Evolutionary conservation across 2,113 vertebrate species (phyloP).

Genomic region (Catagonus wagneri): DNA sequence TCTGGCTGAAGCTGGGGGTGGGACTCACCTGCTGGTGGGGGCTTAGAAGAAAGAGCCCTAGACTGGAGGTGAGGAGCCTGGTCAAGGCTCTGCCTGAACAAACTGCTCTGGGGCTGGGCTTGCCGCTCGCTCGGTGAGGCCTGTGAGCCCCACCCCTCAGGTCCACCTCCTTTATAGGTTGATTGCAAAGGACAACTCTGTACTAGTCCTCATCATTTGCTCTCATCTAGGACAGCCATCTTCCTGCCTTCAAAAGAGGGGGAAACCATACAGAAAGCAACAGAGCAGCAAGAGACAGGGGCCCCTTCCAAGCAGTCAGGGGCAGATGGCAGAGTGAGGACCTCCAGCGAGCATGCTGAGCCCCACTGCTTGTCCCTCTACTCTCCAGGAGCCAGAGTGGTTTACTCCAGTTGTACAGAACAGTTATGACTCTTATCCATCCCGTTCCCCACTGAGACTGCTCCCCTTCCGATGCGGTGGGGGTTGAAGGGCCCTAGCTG

Average conservation of each 20-base stretch:
- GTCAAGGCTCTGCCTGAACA: not conserved
- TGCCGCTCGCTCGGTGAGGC: not conserved
- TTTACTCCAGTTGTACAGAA: not conserved
- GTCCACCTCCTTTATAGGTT: not conserved
- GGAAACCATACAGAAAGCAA: not conserved
- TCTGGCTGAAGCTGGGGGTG: not conserved
- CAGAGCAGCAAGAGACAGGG: not conserved
- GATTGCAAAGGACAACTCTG: not conserved
- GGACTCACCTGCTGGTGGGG: not conserved
- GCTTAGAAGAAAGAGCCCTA: not conserved
- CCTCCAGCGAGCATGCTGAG: not conserved
- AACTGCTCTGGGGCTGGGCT: not conserved
- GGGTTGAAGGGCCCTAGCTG: not conserved
- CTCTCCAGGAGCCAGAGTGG: not conserved
- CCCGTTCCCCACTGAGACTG: rapidly evolving
- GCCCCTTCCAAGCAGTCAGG: not conserved
- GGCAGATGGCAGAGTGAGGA: not conserved
- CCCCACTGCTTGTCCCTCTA: not conserved
- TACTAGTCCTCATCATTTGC: not conserved
- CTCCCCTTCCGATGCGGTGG: not conserved
- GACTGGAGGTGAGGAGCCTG: not conserved
- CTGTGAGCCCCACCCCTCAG: not conserved
- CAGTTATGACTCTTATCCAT: rapidly evolving
- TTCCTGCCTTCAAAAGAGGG: not conserved
- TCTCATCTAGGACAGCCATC: not conserved